Conservation (phyloP, 2,113 vertebrate species). For the Lagopus leucura region DNA sequence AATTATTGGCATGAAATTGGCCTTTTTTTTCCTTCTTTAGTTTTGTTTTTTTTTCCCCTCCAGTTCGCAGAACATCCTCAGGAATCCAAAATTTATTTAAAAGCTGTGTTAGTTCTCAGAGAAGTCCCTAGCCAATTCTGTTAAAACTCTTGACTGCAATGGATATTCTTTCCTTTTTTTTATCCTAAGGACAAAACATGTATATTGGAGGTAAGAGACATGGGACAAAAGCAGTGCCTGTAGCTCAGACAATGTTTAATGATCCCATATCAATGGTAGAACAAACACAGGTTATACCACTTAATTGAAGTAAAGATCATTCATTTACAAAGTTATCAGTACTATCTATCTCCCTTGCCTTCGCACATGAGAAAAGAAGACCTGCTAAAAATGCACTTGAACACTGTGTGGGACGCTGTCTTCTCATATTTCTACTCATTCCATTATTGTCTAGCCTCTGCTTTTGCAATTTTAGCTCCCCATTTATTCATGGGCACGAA, state of each 20-base stretch:
- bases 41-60: background rate
- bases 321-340: background rate
- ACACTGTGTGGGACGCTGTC: background rate
- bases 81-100: background rate
- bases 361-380: background rate
- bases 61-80: background rate
- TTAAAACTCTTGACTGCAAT: background rate
- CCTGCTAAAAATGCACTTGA: background rate
- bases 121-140: background rate
- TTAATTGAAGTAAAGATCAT: background rate
- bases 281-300: background rate
- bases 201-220: background rate
- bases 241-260: background rate
- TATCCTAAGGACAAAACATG: background rate
- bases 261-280: background rate
- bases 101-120: background rate
- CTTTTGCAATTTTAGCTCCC: background rate
- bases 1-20: background rate
- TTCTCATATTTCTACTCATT: background rate
- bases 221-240: background rate
- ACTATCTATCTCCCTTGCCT: background rate
- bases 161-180: background rate
- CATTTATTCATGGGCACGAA: background rate
- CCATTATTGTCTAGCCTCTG: background rate
- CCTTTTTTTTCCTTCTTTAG: background rate